Conservation (phyloP, 1,140 invertebrate species). For the Chionoecetes opilio region DNA sequence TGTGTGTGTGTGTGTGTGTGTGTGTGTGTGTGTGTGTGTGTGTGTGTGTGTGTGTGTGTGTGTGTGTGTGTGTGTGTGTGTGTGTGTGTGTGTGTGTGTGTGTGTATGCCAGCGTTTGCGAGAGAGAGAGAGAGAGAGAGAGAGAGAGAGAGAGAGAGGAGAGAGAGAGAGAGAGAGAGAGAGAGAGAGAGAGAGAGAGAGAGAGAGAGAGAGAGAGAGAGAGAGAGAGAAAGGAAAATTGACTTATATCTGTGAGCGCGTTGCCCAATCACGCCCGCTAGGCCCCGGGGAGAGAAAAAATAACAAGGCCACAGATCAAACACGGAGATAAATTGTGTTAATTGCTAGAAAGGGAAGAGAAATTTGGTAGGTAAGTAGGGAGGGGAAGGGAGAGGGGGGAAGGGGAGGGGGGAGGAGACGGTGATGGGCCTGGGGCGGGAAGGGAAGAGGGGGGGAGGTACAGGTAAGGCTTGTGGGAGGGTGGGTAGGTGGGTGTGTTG, state of each 20-base stretch:
- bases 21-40: slow-evolving; percentile 56
- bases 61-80: too few relatives aligned
- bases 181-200: background rate
- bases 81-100: slow-evolving; percentile 32
- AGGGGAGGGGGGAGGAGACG: background rate
- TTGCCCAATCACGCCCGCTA: background rate
- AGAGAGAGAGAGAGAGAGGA: slow-evolving; percentile 51
- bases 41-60: too few relatives aligned
- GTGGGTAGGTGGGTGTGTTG: background rate
- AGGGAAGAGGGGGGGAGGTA: background rate
- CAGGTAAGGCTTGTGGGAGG: too few relatives aligned
- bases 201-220: slow-evolving; percentile 7
- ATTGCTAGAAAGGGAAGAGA: slow-evolving; percentile 49
- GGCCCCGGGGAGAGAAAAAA: slow-evolving; percentile 17
- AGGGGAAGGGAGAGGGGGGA: background rate
- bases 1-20: slow-evolving; percentile 25
- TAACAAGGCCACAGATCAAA: slow-evolving; percentile 52
- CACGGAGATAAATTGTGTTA: slow-evolving; percentile 59
- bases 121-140: slow-evolving; percentile 13
- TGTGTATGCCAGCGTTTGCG: too few relatives aligned
- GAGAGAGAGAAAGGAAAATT: slow-evolving; percentile 43
- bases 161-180: background rate
- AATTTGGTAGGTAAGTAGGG: background rate
- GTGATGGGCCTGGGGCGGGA: background rate
- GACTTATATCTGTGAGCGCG: slow-evolving; percentile 56